These are phyloP conservation scores for Tupiocoris notatus DNA, from an alignment of 2,888 invertebrate species.

Conservation along the genomic window DNA sequence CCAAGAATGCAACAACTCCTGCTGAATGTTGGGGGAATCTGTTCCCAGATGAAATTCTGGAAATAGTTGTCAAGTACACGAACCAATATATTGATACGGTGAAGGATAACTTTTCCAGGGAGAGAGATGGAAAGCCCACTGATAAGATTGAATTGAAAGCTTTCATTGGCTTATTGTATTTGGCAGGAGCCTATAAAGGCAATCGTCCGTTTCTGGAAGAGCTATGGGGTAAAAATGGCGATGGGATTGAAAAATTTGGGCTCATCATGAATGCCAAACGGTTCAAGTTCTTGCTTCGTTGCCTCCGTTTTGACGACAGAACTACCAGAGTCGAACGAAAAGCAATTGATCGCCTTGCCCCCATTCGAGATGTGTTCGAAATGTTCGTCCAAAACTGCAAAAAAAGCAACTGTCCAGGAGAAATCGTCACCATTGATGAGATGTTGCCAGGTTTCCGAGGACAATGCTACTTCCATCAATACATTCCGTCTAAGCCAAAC, in stretches of 20 bases:
- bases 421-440: too few species aligned
- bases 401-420: background rate
- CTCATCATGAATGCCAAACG: slow-evolving; percentile 23
- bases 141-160: slow-evolving; percentile 50
- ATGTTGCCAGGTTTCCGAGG: slow-evolving; percentile 15
- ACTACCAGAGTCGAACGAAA: background rate
- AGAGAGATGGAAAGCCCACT: slow-evolving; percentile 45
- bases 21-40: slow-evolving; percentile 48
- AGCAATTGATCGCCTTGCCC: too few species aligned
- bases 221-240: slow-evolving; percentile 50
- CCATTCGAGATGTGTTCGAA: slow-evolving; percentile 30
- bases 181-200: slow-evolving; percentile 50
- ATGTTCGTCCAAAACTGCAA: slow-evolving; percentile 18
- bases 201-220: slow-evolving; percentile 48
- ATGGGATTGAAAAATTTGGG: slow-evolving; percentile 49
- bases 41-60: slow-evolving; percentile 48
- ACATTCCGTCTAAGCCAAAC: too few species aligned
- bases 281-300: slow-evolving; percentile 42
- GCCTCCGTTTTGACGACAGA: slow-evolving; percentile 14
- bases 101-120: slow-evolving; percentile 12
- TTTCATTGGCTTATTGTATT: slow-evolving; percentile 51
- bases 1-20: slow-evolving; percentile 46
- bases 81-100: slow-evolving; percentile 49
- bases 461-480: slow-evolving; percentile 11
- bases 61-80: slow-evolving; percentile 49